Evolutionary conservation across 2,888 invertebrate species (phyloP).

Genomic region (Napeogenes sylphis): DNA sequence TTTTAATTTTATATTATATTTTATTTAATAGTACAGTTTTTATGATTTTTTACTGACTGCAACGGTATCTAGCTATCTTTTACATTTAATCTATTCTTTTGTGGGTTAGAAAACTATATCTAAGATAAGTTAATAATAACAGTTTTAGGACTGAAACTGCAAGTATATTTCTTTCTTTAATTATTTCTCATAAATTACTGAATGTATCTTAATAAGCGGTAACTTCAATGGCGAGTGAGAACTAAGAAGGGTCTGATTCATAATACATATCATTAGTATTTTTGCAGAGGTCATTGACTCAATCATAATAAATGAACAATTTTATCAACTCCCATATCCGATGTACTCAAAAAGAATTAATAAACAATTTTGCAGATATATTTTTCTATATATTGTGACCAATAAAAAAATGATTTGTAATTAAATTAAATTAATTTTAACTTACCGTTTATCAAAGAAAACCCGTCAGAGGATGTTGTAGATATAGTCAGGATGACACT

Average conservation of each 20-base stretch:
- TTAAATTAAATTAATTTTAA: slow-evolving; percentile 12
- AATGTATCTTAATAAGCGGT: not conserved
- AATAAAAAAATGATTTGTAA: slow-evolving; percentile 10
- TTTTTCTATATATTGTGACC: no score
- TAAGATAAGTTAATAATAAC: no score
- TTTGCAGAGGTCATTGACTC: not conserved
- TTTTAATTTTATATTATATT: no score
- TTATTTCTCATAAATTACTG: not conserved
- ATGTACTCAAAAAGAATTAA: no score
- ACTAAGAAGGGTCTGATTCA: slow-evolving; percentile 27
- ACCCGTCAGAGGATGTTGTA: slow-evolving; percentile 64
- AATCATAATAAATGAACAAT: not conserved
- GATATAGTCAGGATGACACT: slow-evolving; percentile 70
- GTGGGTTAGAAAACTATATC: no score
- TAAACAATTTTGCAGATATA: no score
- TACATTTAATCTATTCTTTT: no score
- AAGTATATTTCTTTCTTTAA: no score
- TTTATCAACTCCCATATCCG: not conserved
- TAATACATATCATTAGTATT: slow-evolving; percentile 21
- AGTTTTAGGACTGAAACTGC: no score
- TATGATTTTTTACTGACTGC: no score
- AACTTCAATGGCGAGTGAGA: not conserved
- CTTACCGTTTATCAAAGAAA: slow-evolving; percentile 69
- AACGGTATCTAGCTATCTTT: no score
- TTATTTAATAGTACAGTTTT: no score